phyloP scores from a whole-genome alignment of 1,140 invertebrate species.

The Microplitis mediator region DNA sequence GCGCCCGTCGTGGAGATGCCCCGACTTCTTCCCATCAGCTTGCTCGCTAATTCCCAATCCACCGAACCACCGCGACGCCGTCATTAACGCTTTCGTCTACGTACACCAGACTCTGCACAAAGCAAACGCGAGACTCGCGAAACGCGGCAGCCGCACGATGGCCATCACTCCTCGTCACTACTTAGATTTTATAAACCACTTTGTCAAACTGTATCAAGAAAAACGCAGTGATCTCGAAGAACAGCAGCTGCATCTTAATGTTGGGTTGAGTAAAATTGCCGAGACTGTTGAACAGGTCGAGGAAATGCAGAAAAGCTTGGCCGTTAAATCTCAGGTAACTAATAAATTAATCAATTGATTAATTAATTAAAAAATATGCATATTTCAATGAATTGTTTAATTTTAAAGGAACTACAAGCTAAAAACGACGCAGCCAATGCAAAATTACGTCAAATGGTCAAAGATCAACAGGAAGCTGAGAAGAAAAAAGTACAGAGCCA shows the following conservation, averaged over 20 bases:
- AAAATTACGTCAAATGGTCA: conserved; percentile 98
- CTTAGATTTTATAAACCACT: conserved; percentile 99
- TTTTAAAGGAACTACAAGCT: conserved; percentile 84
- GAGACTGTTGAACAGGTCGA: conserved; percentile 99
- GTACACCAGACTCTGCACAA: conserved; percentile 97
- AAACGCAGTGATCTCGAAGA: conserved; percentile 98
- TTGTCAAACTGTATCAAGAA: conserved; percentile 97
- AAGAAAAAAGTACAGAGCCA: conserved; percentile 98
- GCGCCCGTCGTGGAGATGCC: conserved; percentile 79
- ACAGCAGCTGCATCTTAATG: conserved; percentile 98
- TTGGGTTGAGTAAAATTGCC: conserved; percentile 97
- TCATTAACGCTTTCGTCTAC: conserved; percentile 98
- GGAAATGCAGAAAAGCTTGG: conserved; percentile 98
- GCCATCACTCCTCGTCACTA: conserved; percentile 98
- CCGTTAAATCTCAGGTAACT: conserved; percentile 85
- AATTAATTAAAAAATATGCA: neutral
- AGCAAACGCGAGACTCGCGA: conserved; percentile 87
- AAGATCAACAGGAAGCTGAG: conserved; percentile 99
- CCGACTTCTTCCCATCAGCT: conserved; percentile 86
- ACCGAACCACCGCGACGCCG: conserved; percentile 88
- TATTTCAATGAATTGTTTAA: neutral
- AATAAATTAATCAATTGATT: neutral
- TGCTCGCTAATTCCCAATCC: conserved; percentile 77
- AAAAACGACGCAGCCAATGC: conserved; percentile 99
- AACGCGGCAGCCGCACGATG: conserved; percentile 92